These are phyloP conservation scores for Mesochorus sp. DNA, from an alignment of 2,888 invertebrate genomes.

Conservation along the genomic window DNA sequence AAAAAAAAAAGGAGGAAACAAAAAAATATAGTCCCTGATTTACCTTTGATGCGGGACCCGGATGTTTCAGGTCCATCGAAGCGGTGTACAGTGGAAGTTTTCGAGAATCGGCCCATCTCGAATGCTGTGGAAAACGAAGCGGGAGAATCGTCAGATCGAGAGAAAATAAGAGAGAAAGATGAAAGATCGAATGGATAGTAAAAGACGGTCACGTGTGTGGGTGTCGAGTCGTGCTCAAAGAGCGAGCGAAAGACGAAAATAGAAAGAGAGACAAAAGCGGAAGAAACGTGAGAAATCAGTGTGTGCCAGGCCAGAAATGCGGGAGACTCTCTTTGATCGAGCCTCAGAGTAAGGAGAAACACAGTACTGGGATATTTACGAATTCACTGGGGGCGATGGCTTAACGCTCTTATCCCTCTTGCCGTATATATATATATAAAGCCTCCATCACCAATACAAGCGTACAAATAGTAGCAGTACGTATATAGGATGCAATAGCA, in stretches of 20 bases:
- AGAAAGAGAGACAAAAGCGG: background rate
- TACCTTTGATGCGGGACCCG: constrained; percentile 70
- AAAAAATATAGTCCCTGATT: constrained; percentile 64
- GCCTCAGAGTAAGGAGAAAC: constrained; percentile 49
- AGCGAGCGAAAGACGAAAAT: background rate
- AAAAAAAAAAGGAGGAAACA: constrained; percentile 28
- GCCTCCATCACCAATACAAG: background rate
- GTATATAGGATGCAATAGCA: constrained; percentile 5
- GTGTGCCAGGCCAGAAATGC: constrained; percentile 50
- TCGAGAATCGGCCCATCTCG: constrained; percentile 66
- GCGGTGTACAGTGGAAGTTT: constrained; percentile 67
- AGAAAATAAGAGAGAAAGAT: constrained; percentile 10
- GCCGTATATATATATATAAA: background rate
- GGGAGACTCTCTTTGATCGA: constrained; percentile 53
- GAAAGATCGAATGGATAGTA: background rate
- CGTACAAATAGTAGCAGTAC: constrained; percentile 2
- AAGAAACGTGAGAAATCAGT: constrained; percentile 57
- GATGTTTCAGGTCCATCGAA: constrained; percentile 68
- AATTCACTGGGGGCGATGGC: constrained; percentile 43
- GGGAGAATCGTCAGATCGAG: constrained; percentile 55
- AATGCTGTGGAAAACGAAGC: constrained; percentile 69
- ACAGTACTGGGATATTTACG: constrained; percentile 60
- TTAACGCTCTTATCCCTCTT: constrained; percentile 37
- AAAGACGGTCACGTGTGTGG: background rate
- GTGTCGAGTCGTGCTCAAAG: constrained; percentile 5